Evolutionary conservation across 1,140 invertebrate species (phyloP).

Genomic region (Drosophila seguyi): DNA sequence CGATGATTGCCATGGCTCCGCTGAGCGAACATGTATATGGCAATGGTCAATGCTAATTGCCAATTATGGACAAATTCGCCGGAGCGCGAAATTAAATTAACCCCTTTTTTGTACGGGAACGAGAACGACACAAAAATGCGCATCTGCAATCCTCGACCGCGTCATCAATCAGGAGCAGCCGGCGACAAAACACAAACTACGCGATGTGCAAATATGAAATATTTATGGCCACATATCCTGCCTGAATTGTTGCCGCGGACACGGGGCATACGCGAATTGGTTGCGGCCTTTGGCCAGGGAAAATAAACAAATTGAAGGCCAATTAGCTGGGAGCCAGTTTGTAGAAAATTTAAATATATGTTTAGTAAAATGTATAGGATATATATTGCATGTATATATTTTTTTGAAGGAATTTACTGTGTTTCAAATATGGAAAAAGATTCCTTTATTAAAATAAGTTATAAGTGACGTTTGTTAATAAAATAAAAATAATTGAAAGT

Average conservation of each 20-base stretch:
- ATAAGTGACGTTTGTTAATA: no score
- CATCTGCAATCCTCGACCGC: slow-evolving; percentile 62
- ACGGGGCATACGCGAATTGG: slow-evolving; percentile 16
- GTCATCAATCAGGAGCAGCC: slow-evolving; percentile 73
- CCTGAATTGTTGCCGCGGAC: slow-evolving; percentile 24
- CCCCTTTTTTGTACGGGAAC: slow-evolving; percentile 62
- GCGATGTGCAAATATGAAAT: slow-evolving; percentile 67
- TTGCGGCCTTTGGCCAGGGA: slow-evolving; percentile 2
- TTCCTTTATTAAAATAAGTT: neutral
- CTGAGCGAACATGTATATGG: slow-evolving; percentile 32
- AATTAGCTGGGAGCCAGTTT: slow-evolving; percentile 10
- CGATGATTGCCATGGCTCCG: slow-evolving; percentile 47
- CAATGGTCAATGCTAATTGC: slow-evolving; percentile 80
- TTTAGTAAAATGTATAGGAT: neutral
- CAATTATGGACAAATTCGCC: slow-evolving; percentile 81
- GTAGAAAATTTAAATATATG: neutral
- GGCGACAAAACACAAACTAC: slow-evolving; percentile 72
- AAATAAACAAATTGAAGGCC: slow-evolving; percentile 11
- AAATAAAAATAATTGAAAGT: no score
- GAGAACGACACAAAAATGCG: slow-evolving; percentile 35
- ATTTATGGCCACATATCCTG: slow-evolving; percentile 55
- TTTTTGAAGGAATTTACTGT: neutral
- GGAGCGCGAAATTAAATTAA: slow-evolving; percentile 81
- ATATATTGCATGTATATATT: neutral
- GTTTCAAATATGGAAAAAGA: neutral